These are phyloP conservation scores for Zosterops borbonicus DNA, from an alignment of 2,113 vertebrate genomes.

Conservation along the genomic window DNA sequence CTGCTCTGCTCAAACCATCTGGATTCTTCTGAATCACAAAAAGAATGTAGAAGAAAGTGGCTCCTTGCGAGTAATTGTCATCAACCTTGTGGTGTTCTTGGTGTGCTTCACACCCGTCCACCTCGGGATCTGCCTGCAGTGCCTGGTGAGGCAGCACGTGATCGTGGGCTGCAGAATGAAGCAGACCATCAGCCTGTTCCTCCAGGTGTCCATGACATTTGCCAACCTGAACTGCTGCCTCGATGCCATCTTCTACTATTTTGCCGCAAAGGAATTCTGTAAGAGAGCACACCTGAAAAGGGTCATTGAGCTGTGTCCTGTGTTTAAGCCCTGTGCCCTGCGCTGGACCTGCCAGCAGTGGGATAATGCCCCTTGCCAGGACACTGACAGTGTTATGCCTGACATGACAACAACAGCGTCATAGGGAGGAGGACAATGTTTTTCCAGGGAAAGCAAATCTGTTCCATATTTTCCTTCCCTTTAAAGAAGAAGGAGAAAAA, in stretches of 20 bases:
- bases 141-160: constrained; percentile 78
- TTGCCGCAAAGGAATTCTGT: constrained; percentile 80
- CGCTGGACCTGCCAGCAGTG: not conserved
- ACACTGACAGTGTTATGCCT: not conserved
- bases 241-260: constrained; percentile 91
- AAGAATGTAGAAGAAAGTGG: not conserved
- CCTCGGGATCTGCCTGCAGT: constrained; percentile 84
- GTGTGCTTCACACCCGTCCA: constrained; percentile 88
- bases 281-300: not conserved
- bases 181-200: constrained; percentile 80
- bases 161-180: constrained; percentile 73
- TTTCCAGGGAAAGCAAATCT: not conserved
- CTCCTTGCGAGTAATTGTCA: constrained; percentile 79
- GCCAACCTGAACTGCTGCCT: constrained; percentile 91
- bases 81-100: constrained; percentile 83
- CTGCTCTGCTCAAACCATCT: constrained; percentile 80
- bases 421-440: not conserved
- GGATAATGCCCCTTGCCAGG: not conserved
- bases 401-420: not conserved
- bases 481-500: not conserved
- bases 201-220: constrained; percentile 82
- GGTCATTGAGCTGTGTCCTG: not conserved
- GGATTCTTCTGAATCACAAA: constrained; percentile 53
- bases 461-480: not conserved
- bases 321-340: not conserved